These are phyloP conservation scores for Porites divaricata DNA, from an alignment of 92 coral and sea anemone genomes.

Conservation along the genomic window DNA sequence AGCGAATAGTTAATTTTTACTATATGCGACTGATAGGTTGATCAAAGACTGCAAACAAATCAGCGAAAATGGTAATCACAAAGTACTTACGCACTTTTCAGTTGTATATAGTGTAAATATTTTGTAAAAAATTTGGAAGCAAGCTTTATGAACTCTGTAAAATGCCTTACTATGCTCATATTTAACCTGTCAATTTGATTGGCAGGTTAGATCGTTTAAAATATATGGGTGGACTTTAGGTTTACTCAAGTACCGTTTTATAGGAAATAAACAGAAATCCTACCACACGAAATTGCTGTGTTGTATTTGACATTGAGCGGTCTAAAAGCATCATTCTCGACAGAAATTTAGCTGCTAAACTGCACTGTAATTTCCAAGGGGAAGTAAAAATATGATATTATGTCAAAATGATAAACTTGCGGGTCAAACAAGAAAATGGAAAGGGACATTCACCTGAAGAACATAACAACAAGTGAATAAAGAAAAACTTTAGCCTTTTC, in stretches of 20 bases:
- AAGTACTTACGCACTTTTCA: constrained; percentile 34
- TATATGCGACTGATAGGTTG: constrained; percentile 6
- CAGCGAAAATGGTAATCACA: constrained; percentile 30
- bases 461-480: constrained; percentile 19
- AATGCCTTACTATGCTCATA: constrained; percentile 20
- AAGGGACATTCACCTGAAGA: constrained; percentile 32
- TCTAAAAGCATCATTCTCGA: constrained; percentile 12
- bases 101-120: constrained; percentile 79
- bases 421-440: constrained; percentile 18
- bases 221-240: constrained; percentile 23
- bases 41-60: constrained; percentile 20
- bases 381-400: constrained; percentile 5
- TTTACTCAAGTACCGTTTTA: constrained; percentile 46
- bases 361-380: neutral
- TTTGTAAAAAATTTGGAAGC: constrained; percentile 65
- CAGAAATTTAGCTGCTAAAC: constrained; percentile 6
- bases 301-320: constrained; percentile 12
- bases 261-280: constrained; percentile 53
- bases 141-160: constrained; percentile 41
- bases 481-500: neutral
- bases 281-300: neutral
- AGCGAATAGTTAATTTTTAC: constrained; percentile 20
- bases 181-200: constrained; percentile 40
- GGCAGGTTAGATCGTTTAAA: constrained; percentile 18
- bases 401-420: constrained; percentile 1